A percentile compares a stretch with the other conserved stretches of the same genome.
Evolutionary conservation across 2,888 invertebrate species (phyloP).

Genomic region (Andrena bucephala): DNA sequence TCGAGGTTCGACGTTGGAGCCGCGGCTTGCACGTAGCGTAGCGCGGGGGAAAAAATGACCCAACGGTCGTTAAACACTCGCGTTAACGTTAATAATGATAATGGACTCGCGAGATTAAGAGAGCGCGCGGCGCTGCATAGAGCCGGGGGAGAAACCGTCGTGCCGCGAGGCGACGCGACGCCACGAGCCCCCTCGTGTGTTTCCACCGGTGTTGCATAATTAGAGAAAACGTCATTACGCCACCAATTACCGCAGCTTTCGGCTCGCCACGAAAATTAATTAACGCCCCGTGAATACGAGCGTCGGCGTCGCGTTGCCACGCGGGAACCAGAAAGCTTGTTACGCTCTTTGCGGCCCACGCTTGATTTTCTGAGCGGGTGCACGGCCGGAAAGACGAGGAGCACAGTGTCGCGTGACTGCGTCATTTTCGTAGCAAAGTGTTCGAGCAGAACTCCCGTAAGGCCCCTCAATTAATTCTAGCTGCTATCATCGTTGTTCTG

Average conservation of each 20-base stretch:
- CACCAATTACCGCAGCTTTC: conserved; percentile 65
- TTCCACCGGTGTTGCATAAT: conserved; percentile 62
- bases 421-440: background rate
- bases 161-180: background rate
- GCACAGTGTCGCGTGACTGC: background rate
- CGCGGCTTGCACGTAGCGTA: conserved; percentile 35
- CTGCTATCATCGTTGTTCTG: no score
- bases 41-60: conserved; percentile 53
- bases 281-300: conserved; percentile 51
- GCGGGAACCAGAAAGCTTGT: conserved; percentile 40
- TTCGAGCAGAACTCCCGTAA: background rate
- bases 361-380: background rate
- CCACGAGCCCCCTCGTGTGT: conserved; percentile 29
- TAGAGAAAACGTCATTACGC: conserved; percentile 69
- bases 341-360: conserved; percentile 25
- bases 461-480: background rate
- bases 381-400: conserved; percentile 23
- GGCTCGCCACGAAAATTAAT: conserved; percentile 62
- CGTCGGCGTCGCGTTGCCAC: conserved; percentile 15
- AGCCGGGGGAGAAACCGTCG: background rate
- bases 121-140: conserved; percentile 19
- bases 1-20: conserved; percentile 58
- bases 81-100: conserved; percentile 75
- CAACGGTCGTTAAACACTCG: conserved; percentile 69
- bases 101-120: conserved; percentile 68